These are phyloP conservation scores for Chymomyza amoena DNA, from an alignment of 2,888 invertebrate genomes.

Conservation along the genomic window DNA sequence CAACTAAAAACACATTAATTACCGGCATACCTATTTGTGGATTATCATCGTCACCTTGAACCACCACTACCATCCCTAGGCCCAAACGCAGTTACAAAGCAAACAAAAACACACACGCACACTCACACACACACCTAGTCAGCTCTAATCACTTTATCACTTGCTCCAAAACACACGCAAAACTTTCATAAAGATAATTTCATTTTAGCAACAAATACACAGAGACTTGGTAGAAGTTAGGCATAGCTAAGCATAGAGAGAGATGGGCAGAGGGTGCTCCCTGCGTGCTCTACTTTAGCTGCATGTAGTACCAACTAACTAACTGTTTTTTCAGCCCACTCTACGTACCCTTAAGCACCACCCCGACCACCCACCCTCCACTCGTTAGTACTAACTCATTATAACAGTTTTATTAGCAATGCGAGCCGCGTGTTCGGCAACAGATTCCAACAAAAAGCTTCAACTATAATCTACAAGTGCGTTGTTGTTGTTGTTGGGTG, in stretches of 20 bases:
- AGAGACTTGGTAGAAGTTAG: slow-evolving; percentile 21
- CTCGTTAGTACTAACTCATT: slow-evolving; percentile 55
- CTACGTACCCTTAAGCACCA: too few relatives aligned
- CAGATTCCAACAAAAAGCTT: not conserved
- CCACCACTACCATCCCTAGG: not conserved
- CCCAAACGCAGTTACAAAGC: not conserved
- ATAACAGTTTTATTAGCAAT: slow-evolving; percentile 68
- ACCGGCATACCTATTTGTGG: not conserved
- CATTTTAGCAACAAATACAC: slow-evolving; percentile 44
- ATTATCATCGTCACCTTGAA: not conserved
- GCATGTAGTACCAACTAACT: not conserved
- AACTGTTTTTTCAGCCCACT: not conserved
- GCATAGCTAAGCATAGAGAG: not conserved
- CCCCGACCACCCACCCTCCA: not conserved
- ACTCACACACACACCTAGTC: slow-evolving; percentile 1
- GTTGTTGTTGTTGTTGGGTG: not conserved
- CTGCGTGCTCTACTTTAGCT: not conserved
- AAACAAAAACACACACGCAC: too few relatives aligned
- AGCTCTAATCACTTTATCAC: slow-evolving; percentile 46
- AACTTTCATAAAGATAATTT: slow-evolving; percentile 41
- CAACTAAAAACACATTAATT: not conserved
- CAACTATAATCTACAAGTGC: not conserved
- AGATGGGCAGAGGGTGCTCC: too few relatives aligned
- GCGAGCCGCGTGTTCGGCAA: slow-evolving; percentile 9
- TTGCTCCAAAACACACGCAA: slow-evolving; percentile 31